phyloP scores from a whole-genome alignment of 2,888 invertebrate species.

The Tenthredo notha region DNA sequence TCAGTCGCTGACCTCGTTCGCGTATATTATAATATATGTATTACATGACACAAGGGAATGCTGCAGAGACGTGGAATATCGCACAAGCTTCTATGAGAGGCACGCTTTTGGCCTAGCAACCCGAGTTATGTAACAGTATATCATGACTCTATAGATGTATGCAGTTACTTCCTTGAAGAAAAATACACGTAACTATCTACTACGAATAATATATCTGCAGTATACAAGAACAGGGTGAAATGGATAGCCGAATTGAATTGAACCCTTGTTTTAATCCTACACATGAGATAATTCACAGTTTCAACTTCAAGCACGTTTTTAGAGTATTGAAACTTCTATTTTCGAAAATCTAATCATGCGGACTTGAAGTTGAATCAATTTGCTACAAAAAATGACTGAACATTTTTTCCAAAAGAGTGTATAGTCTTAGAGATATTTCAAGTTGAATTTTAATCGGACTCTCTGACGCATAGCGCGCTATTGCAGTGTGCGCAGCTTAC shows the following conservation, averaged over 20 bases:
- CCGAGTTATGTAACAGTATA: slow-evolving; percentile 1
- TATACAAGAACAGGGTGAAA: not conserved
- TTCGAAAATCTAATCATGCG: no score
- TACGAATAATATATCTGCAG: not conserved
- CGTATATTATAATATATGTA: not conserved
- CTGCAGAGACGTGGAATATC: not conserved
- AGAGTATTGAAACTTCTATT: no score
- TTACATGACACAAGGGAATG: slow-evolving; percentile 12
- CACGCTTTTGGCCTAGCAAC: slow-evolving; percentile 15
- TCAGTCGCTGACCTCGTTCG: not conserved
- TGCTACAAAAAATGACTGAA: no score
- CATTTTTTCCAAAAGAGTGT: no score
- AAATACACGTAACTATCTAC: not conserved
- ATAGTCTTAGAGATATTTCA: no score
- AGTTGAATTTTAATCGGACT: no score
- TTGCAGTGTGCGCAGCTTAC: not conserved
- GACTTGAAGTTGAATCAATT: no score
- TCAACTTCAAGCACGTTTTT: not conserved
- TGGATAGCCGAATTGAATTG: no score
- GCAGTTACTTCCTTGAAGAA: not conserved
- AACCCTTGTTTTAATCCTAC: no score
- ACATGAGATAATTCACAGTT: no score
- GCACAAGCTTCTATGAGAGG: not conserved
- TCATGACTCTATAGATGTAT: not conserved
- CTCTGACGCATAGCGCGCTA: no score